phyloP scores from a whole-genome alignment of 2,797 vertebrate species.

The Alosa sapidissima region DNA sequence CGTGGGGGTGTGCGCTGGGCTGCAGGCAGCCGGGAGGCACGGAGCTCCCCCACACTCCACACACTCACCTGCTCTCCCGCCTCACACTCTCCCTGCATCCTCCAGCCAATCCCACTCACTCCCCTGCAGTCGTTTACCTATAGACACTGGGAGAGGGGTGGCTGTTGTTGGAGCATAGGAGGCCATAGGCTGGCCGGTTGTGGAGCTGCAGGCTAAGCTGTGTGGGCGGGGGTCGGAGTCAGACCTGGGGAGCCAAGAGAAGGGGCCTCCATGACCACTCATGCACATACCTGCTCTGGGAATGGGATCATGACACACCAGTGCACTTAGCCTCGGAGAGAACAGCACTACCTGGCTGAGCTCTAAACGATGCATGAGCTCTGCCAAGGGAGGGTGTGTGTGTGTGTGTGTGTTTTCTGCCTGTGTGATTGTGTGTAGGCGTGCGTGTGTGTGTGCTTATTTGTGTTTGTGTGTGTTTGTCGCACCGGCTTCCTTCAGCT shows the following conservation, averaged over 20 bases:
- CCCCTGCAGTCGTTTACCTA: background rate
- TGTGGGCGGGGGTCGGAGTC: slow-evolving; percentile 27
- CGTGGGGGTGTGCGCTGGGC: slow-evolving; percentile 17
- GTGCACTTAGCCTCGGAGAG: slow-evolving; percentile 59
- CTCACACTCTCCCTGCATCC: no score
- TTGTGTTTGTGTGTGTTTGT: background rate
- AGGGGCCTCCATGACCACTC: background rate
- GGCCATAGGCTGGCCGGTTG: background rate
- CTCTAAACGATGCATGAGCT: slow-evolving; percentile 3
- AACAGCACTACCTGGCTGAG: slow-evolving; percentile 6
- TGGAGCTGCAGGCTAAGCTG: background rate
- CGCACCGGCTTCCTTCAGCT: background rate
- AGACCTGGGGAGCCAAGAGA: background rate
- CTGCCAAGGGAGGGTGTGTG: slow-evolving; percentile 37
- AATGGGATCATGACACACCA: slow-evolving; percentile 68
- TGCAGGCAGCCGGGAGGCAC: slow-evolving; percentile 16
- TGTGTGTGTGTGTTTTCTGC: slow-evolving; percentile 32
- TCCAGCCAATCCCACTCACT: background rate
- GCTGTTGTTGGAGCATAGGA: background rate
- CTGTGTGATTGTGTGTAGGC: slow-evolving; percentile 29
- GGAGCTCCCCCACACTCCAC: slow-evolving; percentile 18
- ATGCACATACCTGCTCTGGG: background rate
- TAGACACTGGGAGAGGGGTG: no score
- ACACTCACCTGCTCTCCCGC: background rate
- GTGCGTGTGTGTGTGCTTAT: background rate